These are phyloP conservation scores for Anoplopoma fimbria DNA, from an alignment of 2,113 vertebrate species.

Conservation along the genomic window DNA sequence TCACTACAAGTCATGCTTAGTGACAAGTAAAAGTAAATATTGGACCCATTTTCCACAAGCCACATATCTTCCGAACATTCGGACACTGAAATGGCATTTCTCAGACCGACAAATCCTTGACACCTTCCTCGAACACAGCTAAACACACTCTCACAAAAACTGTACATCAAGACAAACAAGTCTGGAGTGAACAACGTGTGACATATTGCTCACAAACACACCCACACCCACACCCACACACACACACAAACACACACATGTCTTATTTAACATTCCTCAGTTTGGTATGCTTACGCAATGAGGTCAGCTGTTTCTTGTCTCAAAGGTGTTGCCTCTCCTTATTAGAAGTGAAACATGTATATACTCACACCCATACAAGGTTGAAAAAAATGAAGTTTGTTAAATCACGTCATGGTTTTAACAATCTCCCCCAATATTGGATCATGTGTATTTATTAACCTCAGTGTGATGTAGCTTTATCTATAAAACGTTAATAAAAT, in stretches of 20 bases:
- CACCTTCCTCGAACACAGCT: not conserved
- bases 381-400: not conserved
- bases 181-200: constrained; percentile 37
- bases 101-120: not conserved
- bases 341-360: not conserved
- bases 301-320: constrained; percentile 27
- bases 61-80: no score
- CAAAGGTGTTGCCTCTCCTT: constrained; percentile 2
- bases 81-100: no score
- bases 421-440: not conserved
- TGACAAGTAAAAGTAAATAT: no score
- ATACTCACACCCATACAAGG: not conserved
- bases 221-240: not conserved
- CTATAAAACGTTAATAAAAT: not conserved
- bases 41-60: no score
- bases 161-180: constrained; percentile 67
- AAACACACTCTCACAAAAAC: constrained; percentile 19
- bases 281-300: constrained; percentile 26
- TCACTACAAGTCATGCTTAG: no score
- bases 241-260: not conserved
- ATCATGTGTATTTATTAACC: not conserved
- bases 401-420: not conserved
- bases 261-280: constrained; percentile 3
- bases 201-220: constrained; percentile 12
- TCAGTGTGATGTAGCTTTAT: not conserved